A percentile compares a stretch with the other conserved stretches of the same genome.
These are phyloP conservation scores for Aradus depressus DNA, from an alignment of 2,888 invertebrate species.

Conservation along the genomic window DNA sequence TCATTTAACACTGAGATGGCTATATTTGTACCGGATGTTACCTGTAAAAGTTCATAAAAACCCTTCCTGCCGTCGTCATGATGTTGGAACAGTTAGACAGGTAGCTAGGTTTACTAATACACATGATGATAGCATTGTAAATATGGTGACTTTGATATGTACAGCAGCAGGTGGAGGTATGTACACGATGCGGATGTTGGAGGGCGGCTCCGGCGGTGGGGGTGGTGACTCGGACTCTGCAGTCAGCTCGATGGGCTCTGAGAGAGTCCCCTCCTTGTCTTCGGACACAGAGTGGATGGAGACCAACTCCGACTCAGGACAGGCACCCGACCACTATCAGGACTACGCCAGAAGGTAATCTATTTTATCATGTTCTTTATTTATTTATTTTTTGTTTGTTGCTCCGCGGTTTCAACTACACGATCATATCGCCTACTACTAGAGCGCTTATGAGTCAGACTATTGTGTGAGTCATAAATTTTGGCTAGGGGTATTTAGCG, in stretches of 20 bases:
- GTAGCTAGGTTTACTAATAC: too few relatives aligned
- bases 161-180: constrained; percentile 48
- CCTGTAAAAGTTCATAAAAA: too few relatives aligned
- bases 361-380: neutral
- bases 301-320: constrained; percentile 67
- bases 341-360: constrained; percentile 32
- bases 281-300: constrained; percentile 89
- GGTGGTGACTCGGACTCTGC: constrained; percentile 71
- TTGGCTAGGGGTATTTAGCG: too few relatives aligned
- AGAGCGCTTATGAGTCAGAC: too few relatives aligned
- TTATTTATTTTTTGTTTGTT: neutral
- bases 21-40: too few relatives aligned
- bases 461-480: too few relatives aligned
- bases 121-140: neutral
- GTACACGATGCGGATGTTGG: constrained; percentile 80
- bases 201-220: constrained; percentile 40
- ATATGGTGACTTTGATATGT: neutral
- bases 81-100: too few relatives aligned
- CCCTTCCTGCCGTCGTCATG: too few relatives aligned
- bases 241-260: constrained; percentile 86
- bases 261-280: constrained; percentile 74
- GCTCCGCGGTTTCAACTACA: neutral
- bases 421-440: too few relatives aligned
- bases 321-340: constrained; percentile 49
- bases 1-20: too few relatives aligned